A percentile compares a stretch with the other conserved stretches of the same genome.
Conservation (phyloP, 2,797 vertebrate genomes). For the Halcyon smyrnensis region DNA sequence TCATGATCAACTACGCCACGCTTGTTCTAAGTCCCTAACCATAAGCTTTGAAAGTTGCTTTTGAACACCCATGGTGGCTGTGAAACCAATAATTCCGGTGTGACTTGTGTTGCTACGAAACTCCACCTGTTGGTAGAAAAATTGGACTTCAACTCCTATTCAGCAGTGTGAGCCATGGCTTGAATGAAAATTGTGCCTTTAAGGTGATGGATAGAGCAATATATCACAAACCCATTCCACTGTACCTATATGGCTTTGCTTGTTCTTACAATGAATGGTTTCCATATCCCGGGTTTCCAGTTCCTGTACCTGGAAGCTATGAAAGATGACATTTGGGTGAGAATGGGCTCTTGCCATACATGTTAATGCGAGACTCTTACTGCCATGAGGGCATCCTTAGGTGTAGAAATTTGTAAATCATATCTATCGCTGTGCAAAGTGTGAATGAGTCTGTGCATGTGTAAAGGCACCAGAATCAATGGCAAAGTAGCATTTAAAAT, state of each 20-base stretch:
- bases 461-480: not conserved
- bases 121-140: not conserved
- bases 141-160: constrained; percentile 3
- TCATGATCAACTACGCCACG: not conserved
- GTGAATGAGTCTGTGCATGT: not conserved
- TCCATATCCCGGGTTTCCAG: not conserved
- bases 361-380: not conserved
- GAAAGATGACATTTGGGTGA: not conserved
- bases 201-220: constrained; percentile 36
- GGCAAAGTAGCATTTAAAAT: not conserved
- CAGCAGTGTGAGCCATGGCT: not conserved
- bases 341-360: not conserved
- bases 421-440: not conserved
- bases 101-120: not conserved
- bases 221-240: constrained; percentile 47
- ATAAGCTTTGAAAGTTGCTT: not conserved
- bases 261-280: constrained; percentile 42
- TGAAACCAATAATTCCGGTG: not conserved
- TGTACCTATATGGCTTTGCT: constrained; percentile 1
- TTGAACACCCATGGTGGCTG: not conserved
- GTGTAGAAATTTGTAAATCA: not conserved
- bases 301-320: constrained; percentile 1
- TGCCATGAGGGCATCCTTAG: not conserved
- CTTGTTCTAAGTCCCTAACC: not conserved
- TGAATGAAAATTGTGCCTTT: constrained; percentile 10